These are phyloP conservation scores for Acanthoscelides obtectus DNA, from an alignment of 2,888 invertebrate genomes.

Conservation along the genomic window DNA sequence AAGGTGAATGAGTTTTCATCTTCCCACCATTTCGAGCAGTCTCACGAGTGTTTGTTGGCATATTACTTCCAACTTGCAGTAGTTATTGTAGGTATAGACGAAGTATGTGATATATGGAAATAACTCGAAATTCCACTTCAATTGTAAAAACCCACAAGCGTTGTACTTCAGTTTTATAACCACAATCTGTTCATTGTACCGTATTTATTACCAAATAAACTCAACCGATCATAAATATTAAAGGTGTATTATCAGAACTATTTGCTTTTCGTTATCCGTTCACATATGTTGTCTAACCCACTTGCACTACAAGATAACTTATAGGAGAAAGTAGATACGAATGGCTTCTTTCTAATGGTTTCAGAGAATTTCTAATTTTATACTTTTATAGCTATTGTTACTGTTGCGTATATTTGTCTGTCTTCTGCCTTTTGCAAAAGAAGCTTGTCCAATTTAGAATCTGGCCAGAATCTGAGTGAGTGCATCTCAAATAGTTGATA, in stretches of 20 bases:
- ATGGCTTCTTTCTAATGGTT: background rate
- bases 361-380: background rate
- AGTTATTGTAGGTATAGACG: no score
- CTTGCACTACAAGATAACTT: background rate
- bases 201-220: background rate
- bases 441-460: no score
- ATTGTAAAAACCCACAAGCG: no score
- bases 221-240: background rate
- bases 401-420: background rate
- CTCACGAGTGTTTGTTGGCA: no score
- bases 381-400: background rate
- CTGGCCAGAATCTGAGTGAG: no score
- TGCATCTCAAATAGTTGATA: no score
- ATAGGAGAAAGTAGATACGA: background rate
- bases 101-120: no score
- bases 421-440: no score
- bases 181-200: background rate
- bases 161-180: background rate
- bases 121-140: no score
- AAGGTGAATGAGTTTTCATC: no score
- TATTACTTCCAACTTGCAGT: no score
- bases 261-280: background rate
- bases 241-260: background rate
- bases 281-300: background rate
- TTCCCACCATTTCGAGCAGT: no score